Evolutionary conservation across 2,888 invertebrate species (phyloP).

Genomic region (Synanthedon myopaeformis): DNA sequence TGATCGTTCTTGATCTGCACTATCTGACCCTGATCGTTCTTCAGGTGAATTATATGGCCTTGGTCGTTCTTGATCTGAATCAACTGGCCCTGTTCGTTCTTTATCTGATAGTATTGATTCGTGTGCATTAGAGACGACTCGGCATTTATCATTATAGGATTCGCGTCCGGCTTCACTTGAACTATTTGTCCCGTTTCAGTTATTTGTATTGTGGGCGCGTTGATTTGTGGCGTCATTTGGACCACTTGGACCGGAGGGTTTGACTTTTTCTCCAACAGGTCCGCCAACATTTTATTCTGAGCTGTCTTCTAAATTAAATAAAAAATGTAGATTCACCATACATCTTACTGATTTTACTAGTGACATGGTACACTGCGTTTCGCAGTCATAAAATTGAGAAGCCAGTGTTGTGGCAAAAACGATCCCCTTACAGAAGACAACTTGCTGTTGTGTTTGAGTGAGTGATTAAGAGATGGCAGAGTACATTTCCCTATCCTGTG

Average conservation of each 20-base stretch:
- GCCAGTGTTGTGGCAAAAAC: too few species aligned
- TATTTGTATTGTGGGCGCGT: constrained; percentile 60
- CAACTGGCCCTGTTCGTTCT: constrained; percentile 57
- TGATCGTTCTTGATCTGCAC: neutral
- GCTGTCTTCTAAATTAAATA: constrained; percentile 40
- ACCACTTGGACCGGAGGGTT: constrained; percentile 65
- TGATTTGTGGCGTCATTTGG: constrained; percentile 54
- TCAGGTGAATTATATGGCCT: constrained; percentile 57
- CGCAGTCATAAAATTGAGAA: too few species aligned
- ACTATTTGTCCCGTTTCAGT: constrained; percentile 62
- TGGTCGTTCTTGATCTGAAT: constrained; percentile 59
- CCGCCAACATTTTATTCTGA: constrained; percentile 84
- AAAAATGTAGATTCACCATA: neutral
- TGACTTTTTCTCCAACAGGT: constrained; percentile 82
- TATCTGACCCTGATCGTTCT: constrained; percentile 42
- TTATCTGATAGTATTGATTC: constrained; percentile 51
- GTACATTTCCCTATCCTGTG: neutral
- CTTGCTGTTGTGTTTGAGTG: too few species aligned
- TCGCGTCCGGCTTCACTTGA: constrained; percentile 47
- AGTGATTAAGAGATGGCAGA: neutral
- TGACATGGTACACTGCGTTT: too few species aligned
- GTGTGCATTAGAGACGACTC: constrained; percentile 33
- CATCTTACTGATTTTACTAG: too few species aligned
- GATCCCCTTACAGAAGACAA: too few species aligned
- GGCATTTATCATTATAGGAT: constrained; percentile 37